Conservation (phyloP, 2,797 vertebrate genomes). For the Propithecus perrieri region DNA sequence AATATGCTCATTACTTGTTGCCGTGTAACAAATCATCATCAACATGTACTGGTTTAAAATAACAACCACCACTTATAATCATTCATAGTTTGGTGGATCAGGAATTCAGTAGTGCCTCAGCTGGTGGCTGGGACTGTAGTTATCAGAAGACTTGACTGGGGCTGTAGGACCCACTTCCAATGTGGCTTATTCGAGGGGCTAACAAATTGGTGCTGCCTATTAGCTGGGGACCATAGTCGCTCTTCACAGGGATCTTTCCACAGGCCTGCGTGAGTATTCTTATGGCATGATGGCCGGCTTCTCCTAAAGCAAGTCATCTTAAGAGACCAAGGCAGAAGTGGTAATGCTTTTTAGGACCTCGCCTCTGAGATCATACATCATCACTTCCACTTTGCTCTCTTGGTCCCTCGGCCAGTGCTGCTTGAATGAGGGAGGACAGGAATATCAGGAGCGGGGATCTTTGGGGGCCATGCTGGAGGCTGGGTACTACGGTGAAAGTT, state of each 20-base stretch:
- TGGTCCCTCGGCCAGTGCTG: background rate
- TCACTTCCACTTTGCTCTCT: background rate
- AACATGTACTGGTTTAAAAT: background rate
- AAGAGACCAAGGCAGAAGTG: background rate
- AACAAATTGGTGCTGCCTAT: background rate
- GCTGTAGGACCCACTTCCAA: background rate
- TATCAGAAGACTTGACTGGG: background rate
- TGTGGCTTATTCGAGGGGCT: background rate
- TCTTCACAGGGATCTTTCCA: background rate
- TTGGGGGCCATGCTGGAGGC: fast-evolving
- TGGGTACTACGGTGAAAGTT: background rate
- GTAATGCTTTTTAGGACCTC: background rate
- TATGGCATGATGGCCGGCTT: background rate
- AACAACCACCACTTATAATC: background rate
- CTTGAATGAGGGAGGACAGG: background rate
- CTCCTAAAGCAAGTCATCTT: background rate
- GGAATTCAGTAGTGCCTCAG: background rate
- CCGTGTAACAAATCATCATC: background rate
- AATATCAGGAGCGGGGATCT: background rate
- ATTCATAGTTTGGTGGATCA: background rate
- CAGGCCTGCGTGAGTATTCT: background rate
- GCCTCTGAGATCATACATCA: background rate
- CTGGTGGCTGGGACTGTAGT: background rate
- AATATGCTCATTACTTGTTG: background rate
- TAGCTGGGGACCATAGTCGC: background rate